Percentiles rank a stretch among this genome's conserved stretches.
Conservation (phyloP, 1,140 invertebrate genomes). For the Acromyrmex echinatior region DNA sequence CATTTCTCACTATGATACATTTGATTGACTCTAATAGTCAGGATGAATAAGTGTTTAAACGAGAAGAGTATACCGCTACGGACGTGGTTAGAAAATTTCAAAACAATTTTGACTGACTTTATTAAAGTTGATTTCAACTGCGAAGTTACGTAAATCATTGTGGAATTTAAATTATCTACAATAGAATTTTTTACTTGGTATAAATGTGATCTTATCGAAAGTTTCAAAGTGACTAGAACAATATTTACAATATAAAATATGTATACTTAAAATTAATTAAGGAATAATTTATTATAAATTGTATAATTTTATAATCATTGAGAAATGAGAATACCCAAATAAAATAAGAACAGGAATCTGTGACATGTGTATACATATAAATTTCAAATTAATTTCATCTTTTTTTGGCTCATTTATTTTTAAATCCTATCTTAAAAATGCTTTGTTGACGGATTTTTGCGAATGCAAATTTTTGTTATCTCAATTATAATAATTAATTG, state of each 20-base stretch:
- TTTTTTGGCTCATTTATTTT: neutral
- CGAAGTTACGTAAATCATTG: neutral
- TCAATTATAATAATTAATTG: neutral
- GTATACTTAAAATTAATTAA: neutral
- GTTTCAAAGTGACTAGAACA: neutral
- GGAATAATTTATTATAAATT: neutral
- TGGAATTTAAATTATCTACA: neutral
- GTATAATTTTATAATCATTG: neutral
- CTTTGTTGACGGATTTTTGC: neutral
- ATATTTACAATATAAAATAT: neutral
- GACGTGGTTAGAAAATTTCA: constrained; percentile 10
- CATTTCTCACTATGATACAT: neutral
- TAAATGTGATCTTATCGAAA: neutral
- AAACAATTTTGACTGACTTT: neutral
- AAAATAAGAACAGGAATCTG: neutral
- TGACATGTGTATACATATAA: neutral
- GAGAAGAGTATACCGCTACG: neutral
- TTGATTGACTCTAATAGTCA: neutral
- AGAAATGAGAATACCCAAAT: neutral
- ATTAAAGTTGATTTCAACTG: neutral
- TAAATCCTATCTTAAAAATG: neutral
- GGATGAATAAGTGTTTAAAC: neutral
- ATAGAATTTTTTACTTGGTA: neutral
- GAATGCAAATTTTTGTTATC: neutral
- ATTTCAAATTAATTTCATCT: neutral